Evolutionary conservation across 2,113 vertebrate species (phyloP).

Genomic region (Myrmecobius fasciatus): DNA sequence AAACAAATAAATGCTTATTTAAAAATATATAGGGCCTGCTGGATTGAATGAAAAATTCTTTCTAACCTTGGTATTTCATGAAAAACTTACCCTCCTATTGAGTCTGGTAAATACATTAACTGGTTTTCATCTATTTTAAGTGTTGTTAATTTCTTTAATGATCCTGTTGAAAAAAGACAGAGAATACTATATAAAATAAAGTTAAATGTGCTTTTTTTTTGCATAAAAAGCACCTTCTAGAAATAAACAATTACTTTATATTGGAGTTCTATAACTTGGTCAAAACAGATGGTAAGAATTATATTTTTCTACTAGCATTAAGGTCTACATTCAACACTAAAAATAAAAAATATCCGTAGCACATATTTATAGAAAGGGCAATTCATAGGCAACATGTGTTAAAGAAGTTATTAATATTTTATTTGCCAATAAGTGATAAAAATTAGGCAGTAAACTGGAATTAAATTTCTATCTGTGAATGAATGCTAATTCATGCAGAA

Average conservation of each 20-base stretch:
- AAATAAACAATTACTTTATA: background rate
- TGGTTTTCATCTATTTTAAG: conserved; percentile 99
- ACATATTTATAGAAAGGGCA: background rate
- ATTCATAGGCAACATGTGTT: background rate
- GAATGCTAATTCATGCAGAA: background rate
- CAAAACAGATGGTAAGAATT: background rate
- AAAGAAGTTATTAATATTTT: background rate
- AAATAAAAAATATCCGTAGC: background rate
- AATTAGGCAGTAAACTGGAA: background rate
- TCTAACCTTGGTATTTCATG: conserved; percentile 10
- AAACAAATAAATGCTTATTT: conserved; percentile 13
- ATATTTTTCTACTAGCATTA: background rate
- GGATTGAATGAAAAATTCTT: conserved; percentile 45
- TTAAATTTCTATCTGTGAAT: background rate
- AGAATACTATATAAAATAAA: background rate
- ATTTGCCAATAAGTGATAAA: background rate
- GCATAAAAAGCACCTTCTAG: background rate
- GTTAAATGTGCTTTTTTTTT: conserved; percentile 12
- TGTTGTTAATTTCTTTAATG: conserved; percentile 93
- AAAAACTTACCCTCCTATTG: conserved; percentile 94
- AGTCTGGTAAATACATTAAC: conserved; percentile 95
- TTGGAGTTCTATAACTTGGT: background rate
- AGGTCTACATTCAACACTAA: background rate
- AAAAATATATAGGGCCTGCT: conserved; percentile 12
- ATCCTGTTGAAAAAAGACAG: conserved; percentile 86